Evolutionary conservation across 2,797 vertebrate species (phyloP).

Genomic region (Pangasius macronema): DNA sequence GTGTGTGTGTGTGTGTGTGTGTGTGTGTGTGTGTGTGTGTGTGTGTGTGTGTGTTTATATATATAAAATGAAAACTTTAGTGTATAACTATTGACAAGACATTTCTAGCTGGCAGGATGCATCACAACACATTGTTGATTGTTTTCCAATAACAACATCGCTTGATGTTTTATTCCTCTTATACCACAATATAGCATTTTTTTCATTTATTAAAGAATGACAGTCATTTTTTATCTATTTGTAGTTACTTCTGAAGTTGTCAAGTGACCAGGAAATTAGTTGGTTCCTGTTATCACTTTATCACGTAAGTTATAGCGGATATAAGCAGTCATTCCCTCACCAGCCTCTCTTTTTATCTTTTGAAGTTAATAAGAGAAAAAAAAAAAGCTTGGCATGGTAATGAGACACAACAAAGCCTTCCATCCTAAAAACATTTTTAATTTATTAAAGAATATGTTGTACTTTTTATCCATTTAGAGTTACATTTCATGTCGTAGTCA

Average conservation of each 20-base stretch:
- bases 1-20: too few species aligned
- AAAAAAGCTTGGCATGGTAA: background rate
- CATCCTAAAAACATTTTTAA: background rate
- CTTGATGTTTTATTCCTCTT: background rate
- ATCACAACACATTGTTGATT: background rate
- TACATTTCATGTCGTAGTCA: background rate
- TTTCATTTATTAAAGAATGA: background rate
- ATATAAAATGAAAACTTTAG: too few species aligned
- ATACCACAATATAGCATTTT: background rate
- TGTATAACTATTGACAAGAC: background rate
- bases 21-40: too few species aligned
- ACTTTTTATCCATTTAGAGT: background rate
- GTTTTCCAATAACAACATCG: background rate
- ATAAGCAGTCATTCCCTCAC: background rate
- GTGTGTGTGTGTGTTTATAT: too few species aligned
- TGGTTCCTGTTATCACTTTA: background rate
- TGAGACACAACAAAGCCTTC: background rate
- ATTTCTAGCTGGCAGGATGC: background rate
- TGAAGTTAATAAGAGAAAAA: background rate
- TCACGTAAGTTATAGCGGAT: background rate
- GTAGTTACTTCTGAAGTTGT: background rate
- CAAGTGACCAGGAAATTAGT: background rate
- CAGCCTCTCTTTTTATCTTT: background rate
- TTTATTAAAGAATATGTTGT: background rate
- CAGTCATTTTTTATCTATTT: background rate